Percentiles rank a stretch among this genome's conserved stretches.
These are phyloP conservation scores for Phyllostomus discolor DNA, from an alignment of 2,113 vertebrate species.

Conservation along the genomic window DNA sequence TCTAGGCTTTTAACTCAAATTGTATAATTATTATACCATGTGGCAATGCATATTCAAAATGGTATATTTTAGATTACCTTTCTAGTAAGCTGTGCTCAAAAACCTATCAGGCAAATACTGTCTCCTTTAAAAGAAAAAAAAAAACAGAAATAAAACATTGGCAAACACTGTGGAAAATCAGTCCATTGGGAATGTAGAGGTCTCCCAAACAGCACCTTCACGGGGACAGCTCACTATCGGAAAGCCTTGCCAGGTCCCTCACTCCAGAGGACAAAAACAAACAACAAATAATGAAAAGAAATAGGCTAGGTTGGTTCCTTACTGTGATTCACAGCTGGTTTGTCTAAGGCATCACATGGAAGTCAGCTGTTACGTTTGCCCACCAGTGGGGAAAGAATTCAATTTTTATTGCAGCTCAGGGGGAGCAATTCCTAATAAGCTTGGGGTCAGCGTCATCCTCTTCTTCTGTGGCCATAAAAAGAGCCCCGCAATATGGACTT, in stretches of 20 bases:
- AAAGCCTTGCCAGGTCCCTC: background rate
- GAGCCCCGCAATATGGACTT: no score
- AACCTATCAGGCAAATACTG: background rate
- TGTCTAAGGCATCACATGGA: fast-evolving
- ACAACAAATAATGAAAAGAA: background rate
- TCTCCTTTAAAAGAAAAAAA: no score
- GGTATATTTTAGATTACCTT: background rate
- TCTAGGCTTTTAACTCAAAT: background rate
- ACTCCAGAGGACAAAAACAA: background rate
- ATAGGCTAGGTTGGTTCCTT: fast-evolving
- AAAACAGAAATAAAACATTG: background rate
- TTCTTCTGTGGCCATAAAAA: background rate
- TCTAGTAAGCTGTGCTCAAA: background rate
- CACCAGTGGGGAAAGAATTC: background rate
- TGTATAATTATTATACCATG: background rate
- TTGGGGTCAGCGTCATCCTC: fast-evolving
- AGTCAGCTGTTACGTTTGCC: background rate
- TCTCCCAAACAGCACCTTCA: background rate
- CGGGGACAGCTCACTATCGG: background rate
- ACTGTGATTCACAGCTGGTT: background rate
- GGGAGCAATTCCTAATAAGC: no score
- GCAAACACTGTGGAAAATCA: background rate
- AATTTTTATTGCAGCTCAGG: background rate
- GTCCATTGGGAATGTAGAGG: background rate
- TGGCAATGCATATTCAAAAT: background rate